A percentile compares a stretch with the other conserved stretches of the same genome.
These are phyloP conservation scores for Patagioenas fasciata DNA, from an alignment of 2,113 vertebrate genomes.

Conservation along the genomic window DNA sequence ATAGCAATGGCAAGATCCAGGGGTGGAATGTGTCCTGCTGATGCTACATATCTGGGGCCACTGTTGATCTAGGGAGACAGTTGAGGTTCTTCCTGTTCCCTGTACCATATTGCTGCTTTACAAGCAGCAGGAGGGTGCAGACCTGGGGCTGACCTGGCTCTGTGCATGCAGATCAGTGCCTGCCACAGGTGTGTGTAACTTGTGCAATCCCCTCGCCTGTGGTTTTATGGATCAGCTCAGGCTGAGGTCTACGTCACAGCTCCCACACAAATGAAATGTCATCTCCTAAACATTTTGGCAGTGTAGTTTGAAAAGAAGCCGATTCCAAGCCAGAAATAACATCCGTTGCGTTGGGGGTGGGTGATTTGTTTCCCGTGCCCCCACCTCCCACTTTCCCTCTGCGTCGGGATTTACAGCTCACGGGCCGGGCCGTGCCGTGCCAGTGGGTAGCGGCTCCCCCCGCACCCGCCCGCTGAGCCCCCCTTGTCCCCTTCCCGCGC, in stretches of 20 bases:
- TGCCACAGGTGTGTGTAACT: background rate
- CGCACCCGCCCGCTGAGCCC: too few relatives aligned
- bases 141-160: background rate
- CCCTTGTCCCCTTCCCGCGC: background rate
- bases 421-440: background rate
- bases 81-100: background rate
- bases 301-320: background rate
- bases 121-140: background rate
- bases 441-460: background rate
- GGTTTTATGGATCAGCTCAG: background rate
- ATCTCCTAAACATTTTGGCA: conserved; percentile 43
- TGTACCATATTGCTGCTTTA: background rate
- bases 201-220: background rate
- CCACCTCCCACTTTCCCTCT: background rate
- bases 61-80: background rate
- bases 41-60: background rate
- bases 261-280: conserved; percentile 53
- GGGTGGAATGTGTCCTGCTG: fast-evolving
- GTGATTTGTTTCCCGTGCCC: background rate
- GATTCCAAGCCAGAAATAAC: conserved; percentile 37
- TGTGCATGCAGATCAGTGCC: fast-evolving
- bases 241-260: conserved; percentile 9
- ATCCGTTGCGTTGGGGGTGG: background rate
- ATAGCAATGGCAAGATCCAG: background rate
- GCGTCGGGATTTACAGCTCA: background rate